These are phyloP conservation scores for Hippopotamus amphibius DNA, from an alignment of 2,113 vertebrate genomes.

Conservation along the genomic window DNA sequence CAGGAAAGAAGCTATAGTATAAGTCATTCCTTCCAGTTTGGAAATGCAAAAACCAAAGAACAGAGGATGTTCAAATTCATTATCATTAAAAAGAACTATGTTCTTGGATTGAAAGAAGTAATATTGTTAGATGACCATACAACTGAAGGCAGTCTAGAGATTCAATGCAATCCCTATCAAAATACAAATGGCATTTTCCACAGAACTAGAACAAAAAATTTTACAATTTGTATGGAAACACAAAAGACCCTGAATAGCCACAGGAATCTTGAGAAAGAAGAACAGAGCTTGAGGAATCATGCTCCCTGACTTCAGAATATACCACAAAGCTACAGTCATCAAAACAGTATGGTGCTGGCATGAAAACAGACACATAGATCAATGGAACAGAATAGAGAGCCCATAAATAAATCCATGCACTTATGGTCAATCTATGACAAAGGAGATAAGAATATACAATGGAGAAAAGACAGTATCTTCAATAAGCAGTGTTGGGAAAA, in stretches of 20 bases:
- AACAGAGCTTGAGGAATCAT: neutral
- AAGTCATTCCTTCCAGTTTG: neutral
- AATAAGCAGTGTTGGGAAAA: neutral
- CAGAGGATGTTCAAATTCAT: neutral
- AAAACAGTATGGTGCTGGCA: neutral
- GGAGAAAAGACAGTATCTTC: neutral
- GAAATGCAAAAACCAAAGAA: conserved; percentile 15
- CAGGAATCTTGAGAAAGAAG: neutral
- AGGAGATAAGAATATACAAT: neutral
- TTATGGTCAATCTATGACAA: neutral
- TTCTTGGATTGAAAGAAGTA: neutral
- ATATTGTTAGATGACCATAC: neutral
- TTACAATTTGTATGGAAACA: neutral
- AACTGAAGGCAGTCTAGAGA: neutral
- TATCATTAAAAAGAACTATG: neutral
- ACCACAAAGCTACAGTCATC: neutral
- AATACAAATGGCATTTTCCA: neutral
- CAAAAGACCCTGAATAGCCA: neutral
- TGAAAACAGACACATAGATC: neutral
- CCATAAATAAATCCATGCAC: neutral
- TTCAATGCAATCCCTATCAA: neutral
- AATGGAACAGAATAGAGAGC: neutral
- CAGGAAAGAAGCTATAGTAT: neutral
- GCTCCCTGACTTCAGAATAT: neutral
- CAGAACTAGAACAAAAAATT: neutral